phyloP scores from a whole-genome alignment of 2,113 vertebrate genomes.

The Hippolais icterina region DNA sequence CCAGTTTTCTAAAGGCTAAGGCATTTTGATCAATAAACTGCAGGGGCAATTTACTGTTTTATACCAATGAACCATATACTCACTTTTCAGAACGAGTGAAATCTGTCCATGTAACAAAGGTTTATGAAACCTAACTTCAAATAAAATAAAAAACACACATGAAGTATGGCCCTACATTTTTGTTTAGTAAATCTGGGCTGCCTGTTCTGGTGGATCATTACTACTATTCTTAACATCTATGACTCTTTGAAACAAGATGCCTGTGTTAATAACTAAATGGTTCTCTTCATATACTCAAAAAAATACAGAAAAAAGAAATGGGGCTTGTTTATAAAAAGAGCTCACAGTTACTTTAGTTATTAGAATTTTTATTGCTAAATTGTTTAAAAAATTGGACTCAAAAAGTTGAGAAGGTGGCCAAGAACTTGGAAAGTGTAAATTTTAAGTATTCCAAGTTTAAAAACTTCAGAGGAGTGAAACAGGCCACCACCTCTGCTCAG shows the following conservation, averaged over 20 bases:
- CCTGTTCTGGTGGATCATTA: not conserved
- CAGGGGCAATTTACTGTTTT: conserved; percentile 47
- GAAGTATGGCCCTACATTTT: not conserved
- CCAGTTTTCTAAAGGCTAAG: conserved; percentile 20
- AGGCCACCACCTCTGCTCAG: not conserved
- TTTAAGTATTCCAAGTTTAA: not conserved
- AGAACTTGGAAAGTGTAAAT: accelerated
- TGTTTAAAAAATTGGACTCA: not conserved
- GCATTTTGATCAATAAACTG: conserved; percentile 62
- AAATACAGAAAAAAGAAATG: not conserved
- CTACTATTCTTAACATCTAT: not conserved
- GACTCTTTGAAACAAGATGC: not conserved
- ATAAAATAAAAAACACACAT: not conserved
- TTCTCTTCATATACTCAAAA: not conserved
- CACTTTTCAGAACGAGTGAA: conserved; percentile 37
- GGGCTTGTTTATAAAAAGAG: not conserved
- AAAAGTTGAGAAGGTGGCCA: not conserved
- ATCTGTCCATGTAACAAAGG: not conserved
- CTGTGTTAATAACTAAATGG: not conserved
- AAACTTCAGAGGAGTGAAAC: not conserved
- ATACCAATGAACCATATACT: conserved; percentile 6
- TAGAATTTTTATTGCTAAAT: not conserved
- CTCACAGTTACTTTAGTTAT: not conserved
- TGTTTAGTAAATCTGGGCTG: not conserved
- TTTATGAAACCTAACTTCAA: conserved; percentile 6